Evolutionary conservation across 2,113 vertebrate species (phyloP).

Genomic region (Girardinichthys multiradiatus): DNA sequence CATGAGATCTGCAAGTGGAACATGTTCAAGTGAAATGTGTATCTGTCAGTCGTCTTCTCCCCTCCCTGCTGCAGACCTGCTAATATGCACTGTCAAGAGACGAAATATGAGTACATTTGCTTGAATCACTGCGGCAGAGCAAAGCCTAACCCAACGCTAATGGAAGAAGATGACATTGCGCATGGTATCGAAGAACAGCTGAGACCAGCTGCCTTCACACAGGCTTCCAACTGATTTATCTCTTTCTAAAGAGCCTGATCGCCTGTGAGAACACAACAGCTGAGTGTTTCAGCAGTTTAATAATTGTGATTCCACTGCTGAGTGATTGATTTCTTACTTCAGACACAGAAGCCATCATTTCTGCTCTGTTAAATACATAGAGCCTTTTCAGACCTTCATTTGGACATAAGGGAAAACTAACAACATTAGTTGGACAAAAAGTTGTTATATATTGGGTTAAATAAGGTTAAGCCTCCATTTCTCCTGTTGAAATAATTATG

Average conservation of each 20-base stretch:
- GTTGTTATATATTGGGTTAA: too few species aligned
- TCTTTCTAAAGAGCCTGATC: constrained; percentile 9
- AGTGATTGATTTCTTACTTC: constrained; percentile 25
- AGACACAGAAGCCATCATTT: neutral
- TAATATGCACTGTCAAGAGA: constrained; percentile 4
- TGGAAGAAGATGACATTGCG: constrained; percentile 30
- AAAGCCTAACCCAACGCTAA: constrained; percentile 11
- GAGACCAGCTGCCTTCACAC: constrained; percentile 28
- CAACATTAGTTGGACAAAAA: neutral
- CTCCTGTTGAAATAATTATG: too few species aligned
- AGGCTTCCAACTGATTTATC: constrained; percentile 42
- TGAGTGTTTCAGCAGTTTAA: constrained; percentile 26
- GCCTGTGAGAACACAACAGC: constrained; percentile 1
- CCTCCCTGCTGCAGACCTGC: neutral
- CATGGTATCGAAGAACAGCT: constrained; percentile 46
- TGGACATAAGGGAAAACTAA: neutral
- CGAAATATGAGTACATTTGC: constrained; percentile 35
- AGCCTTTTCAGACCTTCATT: neutral
- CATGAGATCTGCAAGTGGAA: neutral
- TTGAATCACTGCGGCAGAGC: constrained; percentile 21
- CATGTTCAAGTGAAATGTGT: neutral
- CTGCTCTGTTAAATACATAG: neutral
- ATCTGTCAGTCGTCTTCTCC: neutral
- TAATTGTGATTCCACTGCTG: constrained; percentile 2
- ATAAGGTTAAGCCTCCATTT: neutral